phyloP scores from a whole-genome alignment of 2,888 invertebrate species.

The Venustoraphidia nigricollis region DNA sequence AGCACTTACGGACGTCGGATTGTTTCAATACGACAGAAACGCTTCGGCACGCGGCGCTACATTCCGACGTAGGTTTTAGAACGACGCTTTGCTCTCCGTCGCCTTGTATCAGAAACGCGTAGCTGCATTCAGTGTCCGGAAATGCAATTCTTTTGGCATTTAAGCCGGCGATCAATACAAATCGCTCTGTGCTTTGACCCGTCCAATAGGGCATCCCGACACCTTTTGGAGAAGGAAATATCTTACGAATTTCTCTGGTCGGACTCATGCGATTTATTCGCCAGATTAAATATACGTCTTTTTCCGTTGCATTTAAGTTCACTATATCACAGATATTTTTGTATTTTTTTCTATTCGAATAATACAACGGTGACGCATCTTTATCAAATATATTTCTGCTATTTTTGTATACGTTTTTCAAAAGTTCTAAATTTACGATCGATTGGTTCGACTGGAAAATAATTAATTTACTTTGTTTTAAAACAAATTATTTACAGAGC shows the following conservation, averaged over 20 bases:
- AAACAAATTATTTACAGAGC: too few relatives aligned
- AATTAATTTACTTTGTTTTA: conserved; percentile 1
- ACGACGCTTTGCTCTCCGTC: conserved; percentile 57
- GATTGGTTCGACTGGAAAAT: conserved; percentile 39
- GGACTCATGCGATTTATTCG: conserved; percentile 63
- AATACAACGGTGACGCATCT: conserved; percentile 42
- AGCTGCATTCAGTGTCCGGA: conserved; percentile 71
- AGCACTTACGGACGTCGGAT: conserved; percentile 59
- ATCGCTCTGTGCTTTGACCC: conserved; percentile 65
- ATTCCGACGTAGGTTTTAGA: conserved; percentile 63
- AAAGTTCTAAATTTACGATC: conserved; percentile 33
- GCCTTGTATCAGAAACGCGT: conserved; percentile 58
- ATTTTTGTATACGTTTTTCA: conserved; percentile 40
- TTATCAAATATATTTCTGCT: conserved; percentile 42
- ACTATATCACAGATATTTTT: conserved; percentile 18
- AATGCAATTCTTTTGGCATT: conserved; percentile 47
- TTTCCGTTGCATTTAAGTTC: conserved; percentile 13
- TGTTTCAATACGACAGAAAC: conserved; percentile 54
- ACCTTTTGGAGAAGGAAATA: conserved; percentile 50
- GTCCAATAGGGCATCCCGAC: conserved; percentile 27
- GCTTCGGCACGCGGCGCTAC: conserved; percentile 52
- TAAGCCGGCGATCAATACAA: conserved; percentile 56
- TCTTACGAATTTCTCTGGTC: conserved; percentile 50
- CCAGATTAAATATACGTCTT: conserved; percentile 33
- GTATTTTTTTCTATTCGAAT: conserved; percentile 17